Percentiles rank a stretch among this genome's conserved stretches.
phyloP scores from a whole-genome alignment of 2,888 invertebrate species.

The Stictocephala bisonia region DNA sequence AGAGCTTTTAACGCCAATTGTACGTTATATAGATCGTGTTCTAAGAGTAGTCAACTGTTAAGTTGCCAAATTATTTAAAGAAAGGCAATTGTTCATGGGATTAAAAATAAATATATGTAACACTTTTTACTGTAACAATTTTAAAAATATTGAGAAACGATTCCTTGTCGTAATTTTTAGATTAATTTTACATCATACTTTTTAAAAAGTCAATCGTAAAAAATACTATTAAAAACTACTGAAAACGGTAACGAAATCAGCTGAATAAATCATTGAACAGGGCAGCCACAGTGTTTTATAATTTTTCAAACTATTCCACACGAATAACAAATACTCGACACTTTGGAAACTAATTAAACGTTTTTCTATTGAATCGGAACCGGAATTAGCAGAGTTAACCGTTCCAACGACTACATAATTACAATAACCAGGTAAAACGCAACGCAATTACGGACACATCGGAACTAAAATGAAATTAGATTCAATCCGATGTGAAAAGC shows the following conservation, averaged over 20 bases:
- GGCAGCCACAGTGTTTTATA: not conserved
- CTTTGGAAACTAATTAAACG: constrained; percentile 14
- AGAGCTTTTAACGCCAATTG: too few relatives aligned
- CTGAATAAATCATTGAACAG: constrained; percentile 21
- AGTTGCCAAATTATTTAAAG: too few relatives aligned
- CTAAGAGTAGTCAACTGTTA: too few relatives aligned
- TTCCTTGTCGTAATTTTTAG: too few relatives aligned
- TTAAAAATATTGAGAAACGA: too few relatives aligned
- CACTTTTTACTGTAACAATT: too few relatives aligned
- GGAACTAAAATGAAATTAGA: constrained; percentile 29
- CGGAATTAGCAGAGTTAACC: not conserved
- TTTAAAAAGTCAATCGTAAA: too few relatives aligned
- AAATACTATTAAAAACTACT: too few relatives aligned
- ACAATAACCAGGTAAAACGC: constrained; percentile 30
- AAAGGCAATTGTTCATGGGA: too few relatives aligned
- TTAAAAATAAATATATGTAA: too few relatives aligned
- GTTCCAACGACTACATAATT: constrained; percentile 14
- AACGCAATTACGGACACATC: constrained; percentile 22
- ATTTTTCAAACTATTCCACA: constrained; percentile 6
- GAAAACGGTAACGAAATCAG: not conserved
- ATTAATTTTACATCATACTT: too few relatives aligned
- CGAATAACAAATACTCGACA: constrained; percentile 34
- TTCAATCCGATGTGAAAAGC: constrained; percentile 46
- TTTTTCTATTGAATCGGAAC: constrained; percentile 30
- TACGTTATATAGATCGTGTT: too few relatives aligned